Conservation (phyloP, 2,888 invertebrate species). For the Apamea monoglypha region DNA sequence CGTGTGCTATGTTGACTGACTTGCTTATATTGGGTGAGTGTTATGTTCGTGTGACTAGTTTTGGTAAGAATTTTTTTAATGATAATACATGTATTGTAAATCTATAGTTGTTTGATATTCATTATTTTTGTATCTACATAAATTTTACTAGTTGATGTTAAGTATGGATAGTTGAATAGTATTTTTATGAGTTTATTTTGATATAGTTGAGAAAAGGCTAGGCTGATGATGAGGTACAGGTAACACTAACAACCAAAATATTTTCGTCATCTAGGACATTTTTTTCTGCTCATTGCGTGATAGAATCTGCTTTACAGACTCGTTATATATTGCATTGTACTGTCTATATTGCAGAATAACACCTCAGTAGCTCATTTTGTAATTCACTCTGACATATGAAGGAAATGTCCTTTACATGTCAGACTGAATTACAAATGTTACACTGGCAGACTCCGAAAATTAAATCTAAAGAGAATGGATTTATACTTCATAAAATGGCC, state of each 20-base stretch:
- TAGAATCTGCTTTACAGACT: background rate
- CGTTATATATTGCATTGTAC: background rate
- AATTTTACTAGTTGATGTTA: no score
- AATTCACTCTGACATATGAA: background rate
- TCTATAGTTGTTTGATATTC: no score
- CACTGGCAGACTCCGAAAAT: background rate
- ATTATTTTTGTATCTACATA: no score
- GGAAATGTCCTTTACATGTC: background rate
- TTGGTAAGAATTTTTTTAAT: no score
- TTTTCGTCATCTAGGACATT: background rate
- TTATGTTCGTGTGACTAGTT: no score
- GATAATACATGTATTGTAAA: no score
- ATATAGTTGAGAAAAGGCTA: background rate
- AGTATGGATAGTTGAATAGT: no score
- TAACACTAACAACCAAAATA: background rate
- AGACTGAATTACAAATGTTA: background rate
- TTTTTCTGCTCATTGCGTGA: background rate
- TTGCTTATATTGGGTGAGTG: no score
- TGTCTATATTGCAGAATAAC: background rate
- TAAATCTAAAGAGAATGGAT: background rate
- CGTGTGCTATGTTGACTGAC: no score
- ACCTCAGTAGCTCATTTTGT: background rate
- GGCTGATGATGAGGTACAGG: background rate
- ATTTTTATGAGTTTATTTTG: no score
- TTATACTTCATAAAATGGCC: background rate